Percentiles rank a stretch among this genome's conserved stretches.
Evolutionary conservation across 2,113 vertebrate species (phyloP).

Genomic region (Zeus faber): DNA sequence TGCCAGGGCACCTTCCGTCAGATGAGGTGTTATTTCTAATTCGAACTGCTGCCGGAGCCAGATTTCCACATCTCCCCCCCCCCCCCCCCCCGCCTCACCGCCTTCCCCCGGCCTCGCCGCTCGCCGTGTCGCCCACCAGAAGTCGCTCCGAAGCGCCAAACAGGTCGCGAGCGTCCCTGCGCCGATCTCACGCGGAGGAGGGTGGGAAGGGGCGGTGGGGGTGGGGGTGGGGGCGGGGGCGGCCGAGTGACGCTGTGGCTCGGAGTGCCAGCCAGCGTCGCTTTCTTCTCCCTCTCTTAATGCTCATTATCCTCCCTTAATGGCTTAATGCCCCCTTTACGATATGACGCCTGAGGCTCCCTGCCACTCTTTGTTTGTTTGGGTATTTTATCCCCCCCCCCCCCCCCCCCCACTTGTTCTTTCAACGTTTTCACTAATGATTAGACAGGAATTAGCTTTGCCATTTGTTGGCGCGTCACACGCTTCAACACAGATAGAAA

Average conservation of each 20-base stretch:
- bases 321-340: conserved; percentile 51
- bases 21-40: conserved; percentile 47
- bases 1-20: conserved; percentile 36
- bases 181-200: conserved; percentile 46
- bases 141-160: conserved; percentile 50
- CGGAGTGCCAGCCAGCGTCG: conserved; percentile 15
- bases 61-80: conserved; percentile 46
- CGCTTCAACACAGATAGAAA: too few relatives aligned
- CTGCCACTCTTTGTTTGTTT: conserved; percentile 12
- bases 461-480: too few relatives aligned
- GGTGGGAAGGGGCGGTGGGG: conserved; percentile 37
- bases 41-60: conserved; percentile 42
- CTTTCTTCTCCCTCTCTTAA: conserved; percentile 25
- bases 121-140: conserved; percentile 46
- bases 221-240: conserved; percentile 31
- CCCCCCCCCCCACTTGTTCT: too few relatives aligned
- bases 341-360: conserved; percentile 41
- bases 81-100: too few relatives aligned
- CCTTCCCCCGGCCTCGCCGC: too few relatives aligned
- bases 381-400: too few relatives aligned
- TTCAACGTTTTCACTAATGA: conserved; percentile 6
- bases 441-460: conserved; percentile 24
- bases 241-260: conserved; percentile 43
- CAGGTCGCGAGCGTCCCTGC: conserved; percentile 57
- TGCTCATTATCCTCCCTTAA: conserved; percentile 48